These are phyloP conservation scores for Callionymus lyra DNA, from an alignment of 2,113 vertebrate species.

Conservation along the genomic window DNA sequence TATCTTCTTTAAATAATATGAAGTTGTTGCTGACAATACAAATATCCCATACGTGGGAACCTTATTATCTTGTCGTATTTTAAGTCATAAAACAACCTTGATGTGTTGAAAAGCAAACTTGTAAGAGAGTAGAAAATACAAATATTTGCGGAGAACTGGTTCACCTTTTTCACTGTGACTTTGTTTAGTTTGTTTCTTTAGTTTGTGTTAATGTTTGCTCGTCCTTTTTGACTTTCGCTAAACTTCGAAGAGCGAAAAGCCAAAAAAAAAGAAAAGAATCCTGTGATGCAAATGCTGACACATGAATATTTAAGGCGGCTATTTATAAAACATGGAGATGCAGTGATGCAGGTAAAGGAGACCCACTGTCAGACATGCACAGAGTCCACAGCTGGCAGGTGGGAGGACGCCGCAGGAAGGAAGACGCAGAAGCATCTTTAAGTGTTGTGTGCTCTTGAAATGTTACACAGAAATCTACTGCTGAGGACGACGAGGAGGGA, in stretches of 20 bases:
- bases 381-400: constrained; percentile 30
- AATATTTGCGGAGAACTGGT: too few species aligned
- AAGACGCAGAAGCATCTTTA: constrained; percentile 16
- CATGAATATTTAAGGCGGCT: constrained; percentile 52
- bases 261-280: too few species aligned
- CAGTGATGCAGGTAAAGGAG: constrained; percentile 42
- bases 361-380: constrained; percentile 31
- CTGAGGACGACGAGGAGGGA: too few species aligned
- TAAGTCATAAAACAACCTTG: too few species aligned
- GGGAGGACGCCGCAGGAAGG: constrained; percentile 4
- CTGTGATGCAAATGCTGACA: constrained; percentile 43
- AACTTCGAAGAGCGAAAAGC: constrained; percentile 33
- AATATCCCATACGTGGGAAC: too few species aligned
- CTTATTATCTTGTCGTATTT: too few species aligned
- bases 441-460: constrained; percentile 6
- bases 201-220: constrained; percentile 14
- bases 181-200: too few species aligned
- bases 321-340: constrained; percentile 43
- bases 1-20: too few species aligned
- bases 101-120: too few species aligned
- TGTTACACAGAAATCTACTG: constrained; percentile 6
- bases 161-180: too few species aligned
- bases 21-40: too few species aligned
- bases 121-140: too few species aligned
- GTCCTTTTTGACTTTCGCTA: constrained; percentile 43